phyloP scores from a whole-genome alignment of 2,113 vertebrate species.

The Pseudolaguvia tuberculata region DNA sequence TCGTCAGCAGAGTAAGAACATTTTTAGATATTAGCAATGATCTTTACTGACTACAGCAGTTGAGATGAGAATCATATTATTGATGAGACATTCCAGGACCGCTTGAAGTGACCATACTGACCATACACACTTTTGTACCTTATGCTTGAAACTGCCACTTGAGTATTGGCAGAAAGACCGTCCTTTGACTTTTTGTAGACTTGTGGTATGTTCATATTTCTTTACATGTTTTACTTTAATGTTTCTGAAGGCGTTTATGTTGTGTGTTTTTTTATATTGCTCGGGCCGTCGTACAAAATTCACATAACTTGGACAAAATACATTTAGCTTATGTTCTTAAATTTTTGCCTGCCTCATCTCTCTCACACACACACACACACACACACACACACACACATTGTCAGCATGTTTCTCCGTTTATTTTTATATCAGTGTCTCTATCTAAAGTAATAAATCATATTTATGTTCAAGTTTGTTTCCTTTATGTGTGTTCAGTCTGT shows the following conservation, averaged over 20 bases:
- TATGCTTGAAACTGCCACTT: too few species aligned
- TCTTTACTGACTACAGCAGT: background rate
- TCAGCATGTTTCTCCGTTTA: background rate
- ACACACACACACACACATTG: background rate
- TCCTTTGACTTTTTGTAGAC: too few species aligned
- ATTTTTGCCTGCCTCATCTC: too few species aligned
- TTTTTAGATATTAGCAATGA: background rate
- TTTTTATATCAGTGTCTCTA: slow-evolving; percentile 27
- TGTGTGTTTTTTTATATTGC: too few species aligned
- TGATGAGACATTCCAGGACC: background rate
- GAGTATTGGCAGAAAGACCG: too few species aligned
- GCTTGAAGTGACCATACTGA: too few species aligned
- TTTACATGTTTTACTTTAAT: too few species aligned
- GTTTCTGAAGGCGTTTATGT: too few species aligned
- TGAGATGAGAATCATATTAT: background rate
- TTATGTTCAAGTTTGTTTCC: slow-evolving; percentile 11
- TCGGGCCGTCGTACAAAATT: too few species aligned
- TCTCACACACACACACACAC: background rate
- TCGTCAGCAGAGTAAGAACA: slow-evolving; percentile 33
- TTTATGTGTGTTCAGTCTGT: slow-evolving; percentile 67
- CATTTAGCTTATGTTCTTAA: too few species aligned
- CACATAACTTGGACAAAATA: too few species aligned
- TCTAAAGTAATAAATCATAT: slow-evolving; percentile 31
- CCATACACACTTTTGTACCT: background rate
- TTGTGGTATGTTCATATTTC: too few species aligned